Percentiles rank a stretch among this genome's conserved stretches.
These are phyloP conservation scores for Elachura formosa DNA, from an alignment of 2,113 vertebrate genomes.

Conservation along the genomic window DNA sequence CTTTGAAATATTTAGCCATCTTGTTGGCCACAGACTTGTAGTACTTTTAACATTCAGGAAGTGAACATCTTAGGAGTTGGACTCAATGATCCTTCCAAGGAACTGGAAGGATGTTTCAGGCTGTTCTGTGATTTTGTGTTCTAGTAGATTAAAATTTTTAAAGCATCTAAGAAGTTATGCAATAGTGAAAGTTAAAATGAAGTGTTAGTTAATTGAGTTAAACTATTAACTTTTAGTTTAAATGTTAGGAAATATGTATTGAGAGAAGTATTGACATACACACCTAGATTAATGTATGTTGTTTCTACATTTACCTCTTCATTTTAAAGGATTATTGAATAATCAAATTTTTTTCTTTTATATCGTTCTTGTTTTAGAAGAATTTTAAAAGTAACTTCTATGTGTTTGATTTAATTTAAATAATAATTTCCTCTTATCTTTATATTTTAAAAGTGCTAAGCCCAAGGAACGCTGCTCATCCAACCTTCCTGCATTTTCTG, in stretches of 20 bases:
- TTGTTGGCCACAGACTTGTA: background rate
- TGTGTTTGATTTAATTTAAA: background rate
- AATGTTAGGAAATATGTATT: background rate
- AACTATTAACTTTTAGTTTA: background rate
- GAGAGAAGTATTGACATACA: background rate
- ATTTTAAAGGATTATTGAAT: background rate
- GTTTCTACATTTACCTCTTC: background rate
- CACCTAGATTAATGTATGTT: background rate
- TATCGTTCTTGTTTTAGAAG: background rate
- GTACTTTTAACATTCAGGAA: background rate
- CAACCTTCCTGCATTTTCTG: conserved; percentile 74
- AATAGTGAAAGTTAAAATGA: background rate
- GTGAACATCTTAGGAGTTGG: background rate
- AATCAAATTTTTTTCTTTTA: background rate
- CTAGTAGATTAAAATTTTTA: background rate
- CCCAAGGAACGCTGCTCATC: conserved; percentile 86
- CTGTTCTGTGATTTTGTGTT: background rate
- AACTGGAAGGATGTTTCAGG: too few species aligned
- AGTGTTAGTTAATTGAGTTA: background rate
- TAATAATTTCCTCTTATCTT: conserved; percentile 45
- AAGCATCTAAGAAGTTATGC: background rate
- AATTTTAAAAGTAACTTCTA: background rate
- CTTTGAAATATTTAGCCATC: background rate
- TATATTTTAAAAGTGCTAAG: conserved; percentile 79
- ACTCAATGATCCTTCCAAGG: rapidly evolving